Percentiles rank a stretch among this genome's conserved stretches.
phyloP scores from a whole-genome alignment of 2,888 invertebrate genomes.

The Drosophila anomalata region DNA sequence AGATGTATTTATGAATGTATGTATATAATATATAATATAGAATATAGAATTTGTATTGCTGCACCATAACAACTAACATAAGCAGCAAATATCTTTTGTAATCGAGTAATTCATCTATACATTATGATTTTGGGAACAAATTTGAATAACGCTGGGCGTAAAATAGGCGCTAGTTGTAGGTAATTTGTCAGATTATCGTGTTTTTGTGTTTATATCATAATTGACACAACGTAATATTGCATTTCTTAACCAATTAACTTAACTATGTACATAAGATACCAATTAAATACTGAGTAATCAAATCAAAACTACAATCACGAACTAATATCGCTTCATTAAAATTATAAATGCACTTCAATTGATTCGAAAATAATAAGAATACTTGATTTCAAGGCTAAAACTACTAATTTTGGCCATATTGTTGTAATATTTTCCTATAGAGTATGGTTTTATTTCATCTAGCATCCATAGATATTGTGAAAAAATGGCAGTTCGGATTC shows the following conservation, averaged over 20 bases:
- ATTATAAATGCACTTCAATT: slow-evolving; percentile 18
- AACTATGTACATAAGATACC: slow-evolving; percentile 37
- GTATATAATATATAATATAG: slow-evolving; percentile 25
- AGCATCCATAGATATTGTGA: slow-evolving; percentile 11
- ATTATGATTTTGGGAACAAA: slow-evolving; percentile 63
- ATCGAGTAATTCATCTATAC: slow-evolving; percentile 60
- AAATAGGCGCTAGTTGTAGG: slow-evolving; percentile 68
- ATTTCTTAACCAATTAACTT: slow-evolving; percentile 27
- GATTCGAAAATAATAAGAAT: slow-evolving; percentile 23
- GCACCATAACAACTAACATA: slow-evolving; percentile 73
- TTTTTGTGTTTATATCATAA: slow-evolving; percentile 16
- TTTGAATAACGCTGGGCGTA: slow-evolving; percentile 76
- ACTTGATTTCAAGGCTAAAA: slow-evolving; percentile 22
- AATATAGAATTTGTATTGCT: slow-evolving; percentile 63
- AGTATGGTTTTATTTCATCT: slow-evolving; percentile 21
- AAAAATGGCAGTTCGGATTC: slow-evolving; percentile 61
- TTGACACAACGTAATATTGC: slow-evolving; percentile 32
- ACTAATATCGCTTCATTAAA: slow-evolving; percentile 3
- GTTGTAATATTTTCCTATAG: slow-evolving; percentile 22
- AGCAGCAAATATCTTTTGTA: slow-evolving; percentile 67
- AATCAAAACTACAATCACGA: slow-evolving; percentile 2
- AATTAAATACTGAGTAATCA: slow-evolving; percentile 43
- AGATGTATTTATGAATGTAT: slow-evolving; percentile 22
- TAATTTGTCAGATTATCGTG: slow-evolving; percentile 45
- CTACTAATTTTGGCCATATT: slow-evolving; percentile 42